Evolutionary conservation across 2,113 vertebrate genomes (phyloP), one percentile per base, ranked within the genome.

Genomic region (Climacteris rufus): DNA sequence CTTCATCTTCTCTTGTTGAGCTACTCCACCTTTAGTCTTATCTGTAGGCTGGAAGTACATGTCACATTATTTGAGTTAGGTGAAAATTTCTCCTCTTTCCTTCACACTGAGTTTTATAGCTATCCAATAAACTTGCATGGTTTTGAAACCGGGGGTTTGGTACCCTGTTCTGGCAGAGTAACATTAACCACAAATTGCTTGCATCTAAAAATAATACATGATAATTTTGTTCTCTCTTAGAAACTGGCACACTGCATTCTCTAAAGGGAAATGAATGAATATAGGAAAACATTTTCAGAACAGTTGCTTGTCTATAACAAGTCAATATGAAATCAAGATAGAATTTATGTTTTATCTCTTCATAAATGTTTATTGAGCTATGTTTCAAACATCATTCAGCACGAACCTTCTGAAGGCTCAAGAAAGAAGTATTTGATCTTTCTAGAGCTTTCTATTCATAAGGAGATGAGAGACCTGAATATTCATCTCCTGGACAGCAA

Each of bases 171-270:
- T 81, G 61, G 83, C 72, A 80, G 42, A 77, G 42, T 69, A 85
- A 61, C 27, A 39, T 78, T 78, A 83, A 77, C 86, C 69, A 86
- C 52, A 90, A 94, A 90, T 78, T 86, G 64, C 68, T 86, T 70
- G 15, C 50, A 93, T 80, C 84, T 89, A 90, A 96, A 96, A 95
- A 96, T 94, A 94, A 91, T 59, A 47, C 33, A 56, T 18, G 45
- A 78, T 40, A 89, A 92, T 94, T 95, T 75, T 86, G 37, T 70
- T 87, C 64, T 87, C 56, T 71, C 56, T 93, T 76, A 88, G 68
- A 90, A 86, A 75, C 56, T 89, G 80, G 89, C 80, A 93, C 53
- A 54, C 40, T 61, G 64, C 40, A 31, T 72, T 90, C 80, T 94
- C 72, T 65, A 84, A 89, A 89, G n/a, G 72, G 57, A 94, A 52